These are phyloP conservation scores for Nylanderia fulva DNA, from an alignment of 1,140 invertebrate genomes.

Conservation along the genomic window DNA sequence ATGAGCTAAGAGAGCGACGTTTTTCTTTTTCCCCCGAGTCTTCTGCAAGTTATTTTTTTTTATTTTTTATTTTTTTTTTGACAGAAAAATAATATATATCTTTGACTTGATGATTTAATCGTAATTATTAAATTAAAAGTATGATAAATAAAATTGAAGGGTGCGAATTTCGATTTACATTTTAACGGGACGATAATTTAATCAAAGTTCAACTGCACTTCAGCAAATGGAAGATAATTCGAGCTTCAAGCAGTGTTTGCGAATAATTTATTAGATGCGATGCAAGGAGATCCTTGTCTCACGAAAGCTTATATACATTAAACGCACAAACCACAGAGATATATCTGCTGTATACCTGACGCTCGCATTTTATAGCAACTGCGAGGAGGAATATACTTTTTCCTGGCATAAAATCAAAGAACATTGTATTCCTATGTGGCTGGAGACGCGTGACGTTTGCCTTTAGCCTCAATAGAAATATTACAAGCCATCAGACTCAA, in stretches of 20 bases:
- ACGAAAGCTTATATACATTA: background rate
- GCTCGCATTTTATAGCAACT: background rate
- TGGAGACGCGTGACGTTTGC: slow-evolving; percentile 33
- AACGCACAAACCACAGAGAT: background rate
- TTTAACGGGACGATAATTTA: background rate
- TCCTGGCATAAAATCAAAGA: background rate
- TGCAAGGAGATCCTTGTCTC: background rate
- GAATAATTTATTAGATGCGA: background rate
- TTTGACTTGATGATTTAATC: background rate
- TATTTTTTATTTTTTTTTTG: too few species aligned
- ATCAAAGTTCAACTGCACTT: background rate
- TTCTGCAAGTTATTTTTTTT: too few species aligned
- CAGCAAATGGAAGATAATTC: background rate
- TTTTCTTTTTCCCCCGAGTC: background rate
- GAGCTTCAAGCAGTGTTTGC: background rate
- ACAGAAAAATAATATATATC: too few species aligned
- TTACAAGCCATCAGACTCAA: slow-evolving; percentile 74
- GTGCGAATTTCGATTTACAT: background rate
- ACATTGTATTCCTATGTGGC: background rate
- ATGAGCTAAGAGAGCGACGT: background rate
- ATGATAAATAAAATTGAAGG: background rate
- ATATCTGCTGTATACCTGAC: background rate
- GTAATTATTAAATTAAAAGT: background rate
- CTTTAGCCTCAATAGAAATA: slow-evolving; percentile 77
- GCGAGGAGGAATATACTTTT: background rate